Base-by-base conservation (phyloP, 1,140 invertebrate genomes). In the Eupristina koningsbergeri region DNA sequence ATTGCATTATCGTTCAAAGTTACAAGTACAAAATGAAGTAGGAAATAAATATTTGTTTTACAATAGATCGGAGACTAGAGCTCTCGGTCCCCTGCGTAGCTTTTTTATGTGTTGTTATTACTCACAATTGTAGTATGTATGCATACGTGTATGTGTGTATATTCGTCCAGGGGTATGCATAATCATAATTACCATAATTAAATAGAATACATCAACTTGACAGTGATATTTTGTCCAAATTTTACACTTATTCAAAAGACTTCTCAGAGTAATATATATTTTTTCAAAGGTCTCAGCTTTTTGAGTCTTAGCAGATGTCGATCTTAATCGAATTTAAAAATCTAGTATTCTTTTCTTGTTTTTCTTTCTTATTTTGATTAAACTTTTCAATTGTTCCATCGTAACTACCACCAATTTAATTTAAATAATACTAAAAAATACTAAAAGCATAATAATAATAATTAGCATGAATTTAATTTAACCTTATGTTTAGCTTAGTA, bases 1-100 rank as follows among this genome's bases (percentile, higher is more conserved):
- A 87, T 89, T 88, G 86, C 84, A 91, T 88, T 89, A 86, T 90
- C 88, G 86, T 89, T 89, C 88, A 89, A 83, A 88, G 83, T 89
- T 87, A 90, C 88, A 91, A 89, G 88, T 91, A 91, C 88, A 91
- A 91, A 91, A 91, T 88, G 87, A 90, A 89, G 87, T 90, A 89
- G 86, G 89, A 90, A 90, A 90, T 91, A 90, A 91, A 89, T 90
- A 91, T 89, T 88, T 89, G 81, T 87, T 78, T 80, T 89, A 89
- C 87, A 88, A 89, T 88, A 85, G 89, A 84, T 86, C 78, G 87
- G 89, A 90, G 89, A 89, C 89, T 89, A 90, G 89, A 89, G 86
- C 87, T 79, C 85, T 89, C 87, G 89, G 88, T 89, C 89, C 85
- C 86, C 89, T 87, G 78, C 86, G 83, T 88, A 89, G 86, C 79